Percentiles rank a stretch among this genome's conserved stretches.
Conservation (phyloP, 2,888 invertebrate genomes). For the Caenorhabditis virilis region DNA sequence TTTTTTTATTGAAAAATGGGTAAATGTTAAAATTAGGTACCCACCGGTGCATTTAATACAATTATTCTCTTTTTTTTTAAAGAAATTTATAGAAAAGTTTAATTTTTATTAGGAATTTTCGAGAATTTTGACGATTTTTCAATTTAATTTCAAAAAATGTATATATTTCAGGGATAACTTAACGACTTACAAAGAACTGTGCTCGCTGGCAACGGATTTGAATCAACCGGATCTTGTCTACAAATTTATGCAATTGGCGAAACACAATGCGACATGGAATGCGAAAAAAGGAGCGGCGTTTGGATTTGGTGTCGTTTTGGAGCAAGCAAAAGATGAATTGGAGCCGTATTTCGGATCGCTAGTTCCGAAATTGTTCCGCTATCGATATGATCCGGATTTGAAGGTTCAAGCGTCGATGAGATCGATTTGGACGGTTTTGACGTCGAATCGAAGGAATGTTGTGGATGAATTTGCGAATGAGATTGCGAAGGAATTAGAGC, state of each 20-base stretch:
- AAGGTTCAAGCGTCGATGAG: slow-evolving; percentile 90
- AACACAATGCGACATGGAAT: slow-evolving; percentile 92
- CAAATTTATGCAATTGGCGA: slow-evolving; percentile 92
- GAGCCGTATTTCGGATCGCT: slow-evolving; percentile 83
- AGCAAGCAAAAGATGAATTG: slow-evolving; percentile 83
- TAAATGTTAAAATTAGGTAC: no score
- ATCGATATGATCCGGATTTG: slow-evolving; percentile 87
- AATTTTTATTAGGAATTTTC: no score
- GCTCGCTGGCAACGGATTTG: slow-evolving; percentile 87
- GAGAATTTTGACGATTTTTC: no score
- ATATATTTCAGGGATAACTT: slow-evolving; percentile 45
- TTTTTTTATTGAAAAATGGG: no score
- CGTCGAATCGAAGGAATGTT: slow-evolving; percentile 82
- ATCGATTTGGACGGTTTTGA: slow-evolving; percentile 89
- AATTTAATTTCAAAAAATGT: no score
- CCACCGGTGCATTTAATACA: no score
- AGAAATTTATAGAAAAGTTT: no score
- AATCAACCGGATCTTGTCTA: slow-evolving; percentile 93
- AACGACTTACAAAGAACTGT: slow-evolving; percentile 89
- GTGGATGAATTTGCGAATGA: slow-evolving; percentile 83
- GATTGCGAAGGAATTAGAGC: slow-evolving; percentile 81
- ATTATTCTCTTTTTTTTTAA: no score
- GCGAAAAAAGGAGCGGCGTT: slow-evolving; percentile 92
- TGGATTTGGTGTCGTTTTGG: slow-evolving; percentile 85
- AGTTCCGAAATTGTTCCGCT: slow-evolving; percentile 79